Percentiles rank a stretch among this genome's conserved stretches.
Evolutionary conservation across 2,113 vertebrate genomes (phyloP).

Genomic region (Grus americana): DNA sequence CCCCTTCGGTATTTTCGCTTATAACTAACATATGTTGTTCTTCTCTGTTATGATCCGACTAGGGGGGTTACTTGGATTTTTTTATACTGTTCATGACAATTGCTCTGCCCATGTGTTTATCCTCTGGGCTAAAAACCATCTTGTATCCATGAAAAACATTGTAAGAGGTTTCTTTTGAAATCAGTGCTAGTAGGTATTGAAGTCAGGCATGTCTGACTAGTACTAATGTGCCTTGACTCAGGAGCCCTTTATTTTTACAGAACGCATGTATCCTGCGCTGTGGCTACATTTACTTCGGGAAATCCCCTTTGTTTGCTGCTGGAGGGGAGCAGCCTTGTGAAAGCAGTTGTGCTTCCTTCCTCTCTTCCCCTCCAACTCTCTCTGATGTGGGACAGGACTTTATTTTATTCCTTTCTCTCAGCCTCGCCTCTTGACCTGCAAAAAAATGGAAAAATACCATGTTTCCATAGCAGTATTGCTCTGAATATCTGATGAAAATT

Average conservation of each 20-base stretch:
- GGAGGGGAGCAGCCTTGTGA: neutral
- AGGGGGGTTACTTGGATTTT: accelerated
- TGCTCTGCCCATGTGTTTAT: neutral
- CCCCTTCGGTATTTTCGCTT: neutral
- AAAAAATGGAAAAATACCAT: neutral
- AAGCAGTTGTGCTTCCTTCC: neutral
- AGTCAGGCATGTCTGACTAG: neutral
- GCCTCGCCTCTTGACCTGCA: neutral
- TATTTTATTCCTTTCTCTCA: neutral
- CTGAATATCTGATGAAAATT: neutral
- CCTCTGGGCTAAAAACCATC: neutral
- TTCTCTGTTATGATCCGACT: neutral
- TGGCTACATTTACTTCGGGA: neutral
- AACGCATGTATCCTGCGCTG: neutral
- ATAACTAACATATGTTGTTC: neutral
- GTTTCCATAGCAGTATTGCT: neutral
- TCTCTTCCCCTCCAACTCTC: neutral
- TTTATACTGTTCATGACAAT: neutral
- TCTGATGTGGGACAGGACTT: neutral
- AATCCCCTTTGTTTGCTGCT: neutral
- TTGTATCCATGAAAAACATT: neutral
- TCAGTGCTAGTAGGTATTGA: neutral
- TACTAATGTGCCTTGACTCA: too few species aligned
- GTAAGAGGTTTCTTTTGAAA: neutral
- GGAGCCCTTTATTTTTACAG: neutral